Conservation (phyloP, 2,797 vertebrate genomes). For the Pseudochirops corinnae region DNA sequence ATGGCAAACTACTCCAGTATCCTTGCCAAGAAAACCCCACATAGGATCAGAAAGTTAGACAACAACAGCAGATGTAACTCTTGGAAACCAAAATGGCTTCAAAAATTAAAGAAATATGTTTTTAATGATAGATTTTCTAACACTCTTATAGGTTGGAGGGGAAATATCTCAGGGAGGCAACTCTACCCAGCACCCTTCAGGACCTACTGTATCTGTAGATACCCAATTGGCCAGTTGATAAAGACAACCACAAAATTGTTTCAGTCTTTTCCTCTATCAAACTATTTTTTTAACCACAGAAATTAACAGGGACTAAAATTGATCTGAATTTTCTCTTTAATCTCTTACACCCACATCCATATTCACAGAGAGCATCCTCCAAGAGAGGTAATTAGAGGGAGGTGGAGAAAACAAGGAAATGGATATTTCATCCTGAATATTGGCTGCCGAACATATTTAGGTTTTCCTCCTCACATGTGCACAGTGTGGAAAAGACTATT, state of each 20-base stretch:
- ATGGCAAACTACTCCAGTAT: neutral
- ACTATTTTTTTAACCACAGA: neutral
- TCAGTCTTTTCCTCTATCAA: constrained; percentile 8
- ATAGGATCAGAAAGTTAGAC: neutral
- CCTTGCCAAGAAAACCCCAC: neutral
- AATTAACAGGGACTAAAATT: neutral
- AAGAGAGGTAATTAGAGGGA: neutral
- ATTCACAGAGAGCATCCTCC: neutral
- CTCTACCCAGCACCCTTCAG: neutral
- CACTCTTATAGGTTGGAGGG: neutral
- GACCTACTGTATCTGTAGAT: neutral
- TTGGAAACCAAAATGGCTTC: neutral
- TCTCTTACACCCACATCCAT: neutral
- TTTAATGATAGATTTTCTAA: neutral
- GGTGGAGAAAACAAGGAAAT: constrained; percentile 4
- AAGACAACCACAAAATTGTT: neutral
- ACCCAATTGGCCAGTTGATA: neutral
- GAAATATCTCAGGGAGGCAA: neutral
- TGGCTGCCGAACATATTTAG: neutral
- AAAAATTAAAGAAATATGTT: constrained; percentile 35
- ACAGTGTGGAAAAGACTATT: neutral
- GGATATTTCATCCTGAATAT: neutral
- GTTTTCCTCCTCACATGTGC: neutral
- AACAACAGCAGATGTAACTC: neutral
- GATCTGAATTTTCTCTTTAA: constrained; percentile 27